Percentiles rank a stretch among this genome's conserved stretches.
Evolutionary conservation across 2,113 vertebrate species (phyloP).

Genomic region (Tapirus terrestris): DNA sequence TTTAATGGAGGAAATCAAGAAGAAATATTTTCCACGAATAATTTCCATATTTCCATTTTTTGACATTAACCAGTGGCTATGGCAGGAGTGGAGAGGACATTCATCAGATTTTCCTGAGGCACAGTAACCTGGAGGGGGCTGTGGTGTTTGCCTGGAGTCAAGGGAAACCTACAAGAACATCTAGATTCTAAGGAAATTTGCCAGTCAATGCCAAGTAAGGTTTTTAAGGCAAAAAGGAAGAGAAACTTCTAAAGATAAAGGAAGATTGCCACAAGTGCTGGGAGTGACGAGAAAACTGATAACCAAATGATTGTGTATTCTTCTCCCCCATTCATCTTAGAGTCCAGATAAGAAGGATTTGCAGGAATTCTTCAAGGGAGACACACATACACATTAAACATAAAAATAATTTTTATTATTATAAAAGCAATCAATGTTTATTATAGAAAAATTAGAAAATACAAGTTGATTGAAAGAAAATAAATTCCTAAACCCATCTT

Average conservation of each 20-base stretch:
- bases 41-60: slow-evolving; percentile 36
- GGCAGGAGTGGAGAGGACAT: neutral
- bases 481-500: neutral
- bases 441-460: slow-evolving; percentile 36
- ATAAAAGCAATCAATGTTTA: slow-evolving; percentile 13
- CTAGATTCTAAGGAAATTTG: neutral
- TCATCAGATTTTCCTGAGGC: neutral
- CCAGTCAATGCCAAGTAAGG: neutral
- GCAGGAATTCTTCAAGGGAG: slow-evolving; percentile 10
- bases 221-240: slow-evolving; percentile 12
- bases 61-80: neutral
- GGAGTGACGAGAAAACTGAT: neutral
- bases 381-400: neutral
- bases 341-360: slow-evolving; percentile 33
- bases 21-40: slow-evolving; percentile 38
- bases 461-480: neutral
- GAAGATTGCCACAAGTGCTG: neutral
- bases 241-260: neutral
- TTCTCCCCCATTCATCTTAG: neutral
- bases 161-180: neutral
- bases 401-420: slow-evolving; percentile 13
- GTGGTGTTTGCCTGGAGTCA: neutral
- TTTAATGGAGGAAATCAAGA: slow-evolving; percentile 53
- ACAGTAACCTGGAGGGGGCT: neutral
- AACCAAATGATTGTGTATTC: neutral